Evolutionary conservation across 2,113 vertebrate genomes (phyloP), one percentile per base, ranked within the genome.

Genomic region (Thryonomys swinderianus): DNA sequence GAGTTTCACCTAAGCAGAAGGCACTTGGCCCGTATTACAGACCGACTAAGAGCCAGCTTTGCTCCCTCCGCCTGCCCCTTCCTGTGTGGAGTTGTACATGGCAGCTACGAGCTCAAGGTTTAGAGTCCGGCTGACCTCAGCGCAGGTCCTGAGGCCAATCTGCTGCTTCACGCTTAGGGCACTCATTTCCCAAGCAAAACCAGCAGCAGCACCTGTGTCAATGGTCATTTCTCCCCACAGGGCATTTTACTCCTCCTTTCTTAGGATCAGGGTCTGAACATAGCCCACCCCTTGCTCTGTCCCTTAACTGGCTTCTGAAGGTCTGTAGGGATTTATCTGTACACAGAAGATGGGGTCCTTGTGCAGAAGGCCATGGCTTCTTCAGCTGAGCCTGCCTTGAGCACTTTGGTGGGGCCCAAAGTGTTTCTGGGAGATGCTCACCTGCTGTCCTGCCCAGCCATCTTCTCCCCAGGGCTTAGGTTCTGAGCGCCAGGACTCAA

Each of bases 171-270:
- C 14, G n/a, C 82, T 53, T 30, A 0, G 64, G 91, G 7, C 13
- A 16, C 76, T 83, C 34, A 1, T 57, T n/a, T 32, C 0, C n/a
- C 42, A 48, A 17, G 67, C 67, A 55, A 69, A 67, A 23, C 20
- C 4, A 2, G 0, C 2, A 2, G 8, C 42, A 10, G 21, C 3
- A 0, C 3, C 23, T 30, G 69, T 32, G 30, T 45, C 61, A 7
- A 1, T 1, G 5, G 32, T 9, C 23, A 0, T 7, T 37, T n/a
- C 17, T 48, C 37, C 48, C 51, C 69, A 25, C 32, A 0, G 18
- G n/a, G 45, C 45, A 55, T 13, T 57, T 27, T 16, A 9, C 4
- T 4, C 48, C 17, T 59, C 25, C 37, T 27, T 30, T 74, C 37
- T 25, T 55, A 1, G 7, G 8, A 23, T 23, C 2, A 0, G 55